A percentile compares a stretch with the other conserved stretches of the same genome.
Conservation (phyloP, 2,797 vertebrate genomes). For the Sus cebifrons region DNA sequence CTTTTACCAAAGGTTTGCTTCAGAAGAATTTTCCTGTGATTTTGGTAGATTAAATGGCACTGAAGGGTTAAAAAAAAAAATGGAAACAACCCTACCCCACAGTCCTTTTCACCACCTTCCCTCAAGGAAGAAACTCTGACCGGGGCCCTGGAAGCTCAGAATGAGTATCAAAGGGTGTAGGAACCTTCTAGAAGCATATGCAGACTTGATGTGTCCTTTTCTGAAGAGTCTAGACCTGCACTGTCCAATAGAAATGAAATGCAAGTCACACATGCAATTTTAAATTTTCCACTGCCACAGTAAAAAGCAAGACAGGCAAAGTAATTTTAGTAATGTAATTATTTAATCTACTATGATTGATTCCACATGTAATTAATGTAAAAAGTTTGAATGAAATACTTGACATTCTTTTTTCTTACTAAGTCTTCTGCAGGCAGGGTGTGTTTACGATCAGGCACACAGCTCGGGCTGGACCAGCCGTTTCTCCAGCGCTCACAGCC, state of each 20-base stretch:
- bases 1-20: neutral
- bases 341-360: neutral
- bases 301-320: conserved; percentile 42
- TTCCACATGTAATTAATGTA: neutral
- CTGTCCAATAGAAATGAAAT: neutral
- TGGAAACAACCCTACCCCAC: neutral
- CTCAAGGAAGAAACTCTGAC: neutral
- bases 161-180: neutral
- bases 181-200: neutral
- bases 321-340: neutral
- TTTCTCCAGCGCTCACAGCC: neutral
- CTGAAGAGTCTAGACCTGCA: neutral
- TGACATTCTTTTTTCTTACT: neutral
- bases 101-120: neutral
- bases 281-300: neutral
- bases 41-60: neutral
- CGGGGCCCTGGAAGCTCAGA: neutral
- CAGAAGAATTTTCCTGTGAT: neutral
- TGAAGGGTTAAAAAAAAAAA: neutral
- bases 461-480: neutral
- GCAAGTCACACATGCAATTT: neutral
- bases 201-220: neutral
- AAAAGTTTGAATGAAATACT: neutral
- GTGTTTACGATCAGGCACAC: neutral
- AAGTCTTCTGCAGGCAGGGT: neutral